phyloP scores from a whole-genome alignment of 2,888 invertebrate genomes.

The Hoplodrina ambigua region DNA sequence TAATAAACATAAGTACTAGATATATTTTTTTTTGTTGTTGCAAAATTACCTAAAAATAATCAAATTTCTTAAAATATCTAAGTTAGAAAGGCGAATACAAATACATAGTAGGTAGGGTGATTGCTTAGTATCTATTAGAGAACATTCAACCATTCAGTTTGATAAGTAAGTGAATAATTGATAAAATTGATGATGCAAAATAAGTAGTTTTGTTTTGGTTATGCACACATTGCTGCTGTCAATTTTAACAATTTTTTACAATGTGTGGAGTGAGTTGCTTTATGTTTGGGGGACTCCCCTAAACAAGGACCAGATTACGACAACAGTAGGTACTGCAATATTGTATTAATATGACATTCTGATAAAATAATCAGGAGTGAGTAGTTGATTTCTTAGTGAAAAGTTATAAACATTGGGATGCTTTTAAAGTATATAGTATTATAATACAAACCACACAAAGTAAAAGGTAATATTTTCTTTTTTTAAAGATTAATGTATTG shows the following conservation, averaged over 20 bases:
- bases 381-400: background rate
- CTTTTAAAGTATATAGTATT: background rate
- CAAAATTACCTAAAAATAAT: background rate
- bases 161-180: background rate
- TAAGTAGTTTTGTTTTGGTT: slow-evolving; percentile 13
- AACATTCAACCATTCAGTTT: background rate
- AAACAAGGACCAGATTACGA: background rate
- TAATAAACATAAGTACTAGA: slow-evolving; percentile 7
- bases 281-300: slow-evolving; percentile 22
- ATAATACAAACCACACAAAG: background rate
- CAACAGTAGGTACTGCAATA: background rate
- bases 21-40: slow-evolving; percentile 36
- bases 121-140: background rate
- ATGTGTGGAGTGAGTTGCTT: background rate
- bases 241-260: background rate
- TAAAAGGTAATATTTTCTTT: slow-evolving; percentile 11
- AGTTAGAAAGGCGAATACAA: background rate
- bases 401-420: background rate
- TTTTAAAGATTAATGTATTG: slow-evolving; percentile 32
- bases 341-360: background rate
- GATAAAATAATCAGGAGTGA: background rate
- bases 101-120: background rate
- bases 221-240: slow-evolving; percentile 8
- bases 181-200: slow-evolving; percentile 11
- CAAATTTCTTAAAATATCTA: background rate